A percentile compares a stretch with the other conserved stretches of the same genome.
Conservation (phyloP, 2,797 vertebrate genomes). For the Peromyscus nudipes region DNA sequence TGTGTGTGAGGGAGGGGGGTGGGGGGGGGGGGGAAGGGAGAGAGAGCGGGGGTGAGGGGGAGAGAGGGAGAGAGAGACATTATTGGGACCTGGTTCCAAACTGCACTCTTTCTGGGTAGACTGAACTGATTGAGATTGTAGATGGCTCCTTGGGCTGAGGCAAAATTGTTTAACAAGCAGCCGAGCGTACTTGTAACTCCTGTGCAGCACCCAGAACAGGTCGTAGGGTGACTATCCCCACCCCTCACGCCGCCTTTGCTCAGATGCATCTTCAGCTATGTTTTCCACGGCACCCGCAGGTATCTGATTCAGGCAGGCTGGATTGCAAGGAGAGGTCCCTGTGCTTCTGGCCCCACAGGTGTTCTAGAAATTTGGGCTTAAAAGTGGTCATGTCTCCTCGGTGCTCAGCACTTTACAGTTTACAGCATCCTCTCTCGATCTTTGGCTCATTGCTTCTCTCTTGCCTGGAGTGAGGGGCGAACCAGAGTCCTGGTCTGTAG, state of each 20-base stretch:
- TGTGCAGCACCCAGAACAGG: too few species aligned
- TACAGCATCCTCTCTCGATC: background rate
- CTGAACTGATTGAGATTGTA: background rate
- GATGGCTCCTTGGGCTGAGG: background rate
- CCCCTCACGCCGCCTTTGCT: too few species aligned
- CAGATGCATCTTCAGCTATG: background rate
- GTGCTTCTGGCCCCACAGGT: background rate
- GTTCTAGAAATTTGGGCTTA: background rate
- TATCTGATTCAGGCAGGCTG: background rate
- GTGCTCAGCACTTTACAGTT: background rate
- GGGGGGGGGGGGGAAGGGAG: too few species aligned
- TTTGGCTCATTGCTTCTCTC: background rate
- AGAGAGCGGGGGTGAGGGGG: too few species aligned
- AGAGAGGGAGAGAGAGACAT: background rate
- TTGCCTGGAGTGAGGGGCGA: background rate
- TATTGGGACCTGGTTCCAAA: too few species aligned
- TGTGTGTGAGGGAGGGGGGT: too few species aligned
- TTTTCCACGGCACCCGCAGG: background rate
- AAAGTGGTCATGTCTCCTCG: background rate
- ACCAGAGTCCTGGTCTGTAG: background rate
- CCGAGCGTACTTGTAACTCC: too few species aligned
- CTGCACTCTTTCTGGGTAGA: background rate
- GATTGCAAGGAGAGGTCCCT: background rate
- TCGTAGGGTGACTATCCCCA: too few species aligned
- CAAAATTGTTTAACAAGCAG: background rate